Evolutionary conservation across 1,140 invertebrate genomes (phyloP), one percentile per base, ranked within the genome.

Genomic region (Drosophila mojavensis): DNA sequence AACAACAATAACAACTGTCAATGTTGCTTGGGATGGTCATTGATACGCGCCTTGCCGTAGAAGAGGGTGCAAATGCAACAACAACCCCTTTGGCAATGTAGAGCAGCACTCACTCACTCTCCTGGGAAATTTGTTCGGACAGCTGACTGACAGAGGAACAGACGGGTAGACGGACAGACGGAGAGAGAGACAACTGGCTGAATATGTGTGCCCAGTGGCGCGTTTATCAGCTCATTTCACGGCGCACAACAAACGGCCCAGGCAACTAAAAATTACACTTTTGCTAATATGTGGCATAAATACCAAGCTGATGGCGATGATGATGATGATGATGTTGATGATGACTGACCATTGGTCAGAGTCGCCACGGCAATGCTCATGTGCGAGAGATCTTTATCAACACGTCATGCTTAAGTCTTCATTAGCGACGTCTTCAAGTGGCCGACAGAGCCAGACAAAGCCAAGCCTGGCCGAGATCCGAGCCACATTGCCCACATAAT

Each of bases 331-430:
- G 79, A 78, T 17, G 17, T 17, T 62, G 79, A 78, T 54, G 78
- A 66, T 58, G 41, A 50, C 53, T 72, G 70, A 73, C 53, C 66
- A 69, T 17, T 68, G 64, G 45, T 43, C 61, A 43, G 43, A 17
- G 43, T 20, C 15, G 28, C 36, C 10, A 39, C 36, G 11, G 36
- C 15, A 15, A 51, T 56, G 62, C 63, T 66, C 76, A 58, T 78
- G 78, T 78, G 81, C 39, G 71, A 24, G 60, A 55, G 74, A 89
- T 89, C 84, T 89, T 71, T 90, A 89, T 89, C 84, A 70, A 66
- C 81, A 79, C 76, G 82, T 88, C 83, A 84, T 84, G 80, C 77
- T 89, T 82, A 89, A 89, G 84, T 89, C 84, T 89, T 89, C 84
- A 89, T 89, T 89, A 89, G 84, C 80, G 73, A 78, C 65, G 80